Evolutionary conservation across 2,888 invertebrate genomes (phyloP).

Genomic region (Hylaea fasciaria): DNA sequence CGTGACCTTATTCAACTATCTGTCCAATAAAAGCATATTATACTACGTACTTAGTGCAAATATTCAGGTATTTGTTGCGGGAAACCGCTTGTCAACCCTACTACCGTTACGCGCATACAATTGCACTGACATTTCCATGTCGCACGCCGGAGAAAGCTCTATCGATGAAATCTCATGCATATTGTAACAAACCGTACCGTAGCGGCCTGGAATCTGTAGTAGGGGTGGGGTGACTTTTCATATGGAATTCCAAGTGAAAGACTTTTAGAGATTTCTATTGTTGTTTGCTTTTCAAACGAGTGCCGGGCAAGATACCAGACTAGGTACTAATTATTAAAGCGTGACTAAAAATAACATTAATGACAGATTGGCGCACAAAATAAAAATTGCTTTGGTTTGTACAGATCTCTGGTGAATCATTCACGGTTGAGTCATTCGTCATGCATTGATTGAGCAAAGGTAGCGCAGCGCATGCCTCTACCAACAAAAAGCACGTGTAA

Average conservation of each 20-base stretch:
- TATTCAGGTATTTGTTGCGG: too few relatives aligned
- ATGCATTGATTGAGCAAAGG: conserved; percentile 6
- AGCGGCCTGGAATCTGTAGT: conserved; percentile 11
- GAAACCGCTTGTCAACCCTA: conserved; percentile 26
- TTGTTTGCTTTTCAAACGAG: too few relatives aligned
- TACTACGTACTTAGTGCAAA: too few relatives aligned
- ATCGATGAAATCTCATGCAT: conserved; percentile 39
- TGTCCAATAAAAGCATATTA: too few relatives aligned
- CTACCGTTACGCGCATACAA: conserved; percentile 22
- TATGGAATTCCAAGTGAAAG: too few relatives aligned
- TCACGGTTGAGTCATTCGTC: conserved; percentile 7
- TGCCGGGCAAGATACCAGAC: too few relatives aligned
- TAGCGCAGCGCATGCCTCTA: background rate
- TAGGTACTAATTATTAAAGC: too few relatives aligned
- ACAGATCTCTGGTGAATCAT: conserved; percentile 2
- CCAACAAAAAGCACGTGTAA: too few relatives aligned
- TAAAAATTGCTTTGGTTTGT: background rate
- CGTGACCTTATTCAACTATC: too few relatives aligned
- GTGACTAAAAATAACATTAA: too few relatives aligned
- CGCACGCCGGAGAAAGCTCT: conserved; percentile 33
- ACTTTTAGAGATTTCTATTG: too few relatives aligned
- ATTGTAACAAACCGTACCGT: conserved; percentile 32
- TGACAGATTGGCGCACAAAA: background rate
- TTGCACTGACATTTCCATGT: conserved; percentile 39
- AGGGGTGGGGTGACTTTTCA: background rate